Evolutionary conservation across 2,888 invertebrate species (phyloP), one percentile per base, ranked within the genome.

Genomic region (Punctoribates punctum): DNA sequence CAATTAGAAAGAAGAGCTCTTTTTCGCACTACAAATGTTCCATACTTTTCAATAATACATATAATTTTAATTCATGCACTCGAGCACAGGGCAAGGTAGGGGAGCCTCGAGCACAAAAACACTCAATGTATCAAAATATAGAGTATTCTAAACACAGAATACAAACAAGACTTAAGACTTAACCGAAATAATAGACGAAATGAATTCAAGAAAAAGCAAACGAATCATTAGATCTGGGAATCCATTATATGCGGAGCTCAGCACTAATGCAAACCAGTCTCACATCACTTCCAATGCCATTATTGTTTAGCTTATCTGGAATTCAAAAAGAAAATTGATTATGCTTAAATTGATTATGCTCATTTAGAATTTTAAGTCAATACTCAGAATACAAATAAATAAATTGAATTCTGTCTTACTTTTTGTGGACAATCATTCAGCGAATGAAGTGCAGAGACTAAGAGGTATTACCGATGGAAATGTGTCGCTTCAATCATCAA

Each of bases 81-180:
- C n/a, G n/a, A 46, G 46, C n/a, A 13, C 6, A 6, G 54, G 13
- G 9, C 9, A n/a, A 20, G 13, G 6, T n/a, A 54, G 9, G 54
- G n/a, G n/a, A 54, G 54, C 54, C 54, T n/a, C 11, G 20, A 54
- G 54, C 54, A 13, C n/a, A 54, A 54, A 54, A 54, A 54, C 54
- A 54, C 54, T 54, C 54, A 54, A 54, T 54, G n/a, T 20, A 54
- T 54, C n/a, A n/a, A 54, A 54, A 13, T 54, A 54, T 5, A 54
- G 13, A 6, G n/a, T 20, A 20, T 13, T 20, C 8, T 54, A 54
- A 54, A 54, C n/a, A 54, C n/a, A 54, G 54, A 54, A 54, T 54
- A 54, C 54, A 54, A 54, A 54, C 54, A 54, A 54, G 54, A 54
- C 20, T 54, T 54, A 54, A 54, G n/a, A n/a, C n/a, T n/a, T n/a